Evolutionary conservation across 2,888 invertebrate genomes (phyloP).

Genomic region (Caenorhabditis sinica): DNA sequence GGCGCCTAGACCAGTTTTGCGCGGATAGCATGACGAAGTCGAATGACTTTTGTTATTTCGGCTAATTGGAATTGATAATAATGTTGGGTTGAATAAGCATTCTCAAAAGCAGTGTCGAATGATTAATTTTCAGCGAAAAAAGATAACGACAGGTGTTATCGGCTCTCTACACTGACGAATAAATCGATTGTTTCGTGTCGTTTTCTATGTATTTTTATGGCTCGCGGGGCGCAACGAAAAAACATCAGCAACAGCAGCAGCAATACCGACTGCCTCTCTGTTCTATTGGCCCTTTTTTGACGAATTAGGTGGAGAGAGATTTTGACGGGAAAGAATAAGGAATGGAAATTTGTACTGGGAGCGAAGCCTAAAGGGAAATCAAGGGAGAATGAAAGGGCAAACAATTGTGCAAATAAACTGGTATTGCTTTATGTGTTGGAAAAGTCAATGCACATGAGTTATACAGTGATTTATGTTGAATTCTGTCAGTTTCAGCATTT

Average conservation of each 20-base stretch:
- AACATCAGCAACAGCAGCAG: constrained; percentile 23
- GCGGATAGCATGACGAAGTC: constrained; percentile 26
- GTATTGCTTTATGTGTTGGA: constrained; percentile 30
- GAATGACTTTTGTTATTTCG: constrained; percentile 28
- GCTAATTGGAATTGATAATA: constrained; percentile 25
- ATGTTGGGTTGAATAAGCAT: not conserved
- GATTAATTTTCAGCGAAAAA: constrained; percentile 23
- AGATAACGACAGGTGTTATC: constrained; percentile 24
- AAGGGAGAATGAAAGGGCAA: constrained; percentile 24
- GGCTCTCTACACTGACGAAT: constrained; percentile 1
- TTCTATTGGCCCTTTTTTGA: constrained; percentile 25
- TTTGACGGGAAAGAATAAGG: not conserved
- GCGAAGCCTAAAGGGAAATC: not conserved
- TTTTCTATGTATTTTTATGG: constrained; percentile 56
- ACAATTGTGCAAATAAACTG: constrained; percentile 49
- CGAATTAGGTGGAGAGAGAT: constrained; percentile 34
- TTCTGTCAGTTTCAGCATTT: too few species aligned
- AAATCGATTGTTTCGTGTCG: constrained; percentile 61
- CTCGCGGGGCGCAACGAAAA: constrained; percentile 33
- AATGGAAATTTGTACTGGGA: constrained; percentile 4
- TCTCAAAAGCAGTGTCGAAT: constrained; percentile 13
- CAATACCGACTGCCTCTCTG: not conserved
- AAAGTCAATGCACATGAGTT: not conserved
- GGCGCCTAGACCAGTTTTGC: constrained; percentile 56
- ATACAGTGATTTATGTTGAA: not conserved